phyloP scores from a whole-genome alignment of 2,113 vertebrate genomes.

The Calyptomena viridis region DNA sequence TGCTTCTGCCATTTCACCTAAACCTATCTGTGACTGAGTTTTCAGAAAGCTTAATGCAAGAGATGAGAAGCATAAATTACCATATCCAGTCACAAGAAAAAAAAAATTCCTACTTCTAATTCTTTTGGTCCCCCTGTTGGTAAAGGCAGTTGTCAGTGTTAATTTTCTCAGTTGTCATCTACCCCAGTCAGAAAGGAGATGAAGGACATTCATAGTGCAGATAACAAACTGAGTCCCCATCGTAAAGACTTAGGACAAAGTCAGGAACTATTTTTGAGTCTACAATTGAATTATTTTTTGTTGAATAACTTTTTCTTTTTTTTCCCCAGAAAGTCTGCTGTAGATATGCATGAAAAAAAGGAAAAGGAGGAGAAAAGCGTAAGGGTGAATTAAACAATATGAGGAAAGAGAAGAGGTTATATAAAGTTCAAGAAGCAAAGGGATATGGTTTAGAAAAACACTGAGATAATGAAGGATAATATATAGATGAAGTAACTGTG shows the following conservation, averaged over 20 bases:
- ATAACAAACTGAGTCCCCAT: background rate
- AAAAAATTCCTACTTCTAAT: background rate
- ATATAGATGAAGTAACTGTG: constrained; percentile 49
- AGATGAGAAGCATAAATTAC: background rate
- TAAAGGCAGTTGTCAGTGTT: background rate
- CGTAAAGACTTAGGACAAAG: background rate
- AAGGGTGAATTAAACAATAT: constrained; percentile 3
- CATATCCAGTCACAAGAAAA: background rate
- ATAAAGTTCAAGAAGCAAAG: constrained; percentile 38
- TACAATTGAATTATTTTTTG: background rate
- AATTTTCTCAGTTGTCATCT: background rate
- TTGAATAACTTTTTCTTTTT: background rate
- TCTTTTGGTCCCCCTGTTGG: background rate
- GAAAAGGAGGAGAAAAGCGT: background rate
- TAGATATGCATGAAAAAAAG: background rate
- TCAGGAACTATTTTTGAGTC: background rate
- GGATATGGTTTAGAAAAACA: constrained; percentile 33
- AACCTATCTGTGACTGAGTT: background rate
- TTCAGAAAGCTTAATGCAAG: background rate
- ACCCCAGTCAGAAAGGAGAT: background rate
- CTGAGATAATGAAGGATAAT: constrained; percentile 46
- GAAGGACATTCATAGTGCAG: background rate
- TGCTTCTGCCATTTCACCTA: background rate
- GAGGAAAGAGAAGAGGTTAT: constrained; percentile 39
- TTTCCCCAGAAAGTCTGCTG: background rate